Percentiles rank a stretch among this genome's conserved stretches.
Conservation (phyloP, 2,797 vertebrate genomes). For the Vireo griseus region DNA sequence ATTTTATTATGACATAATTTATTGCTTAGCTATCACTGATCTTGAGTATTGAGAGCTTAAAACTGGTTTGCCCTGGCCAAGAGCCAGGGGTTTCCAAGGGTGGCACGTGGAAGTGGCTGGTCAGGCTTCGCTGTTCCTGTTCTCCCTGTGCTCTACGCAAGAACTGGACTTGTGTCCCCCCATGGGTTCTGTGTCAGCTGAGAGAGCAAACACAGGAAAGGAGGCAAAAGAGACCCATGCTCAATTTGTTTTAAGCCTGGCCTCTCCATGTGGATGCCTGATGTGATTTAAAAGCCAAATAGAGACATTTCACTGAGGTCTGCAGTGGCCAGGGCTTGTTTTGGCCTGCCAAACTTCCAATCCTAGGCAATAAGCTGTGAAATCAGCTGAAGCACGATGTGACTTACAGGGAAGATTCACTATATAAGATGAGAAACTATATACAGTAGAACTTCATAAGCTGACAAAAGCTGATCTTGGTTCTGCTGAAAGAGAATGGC, state of each 20-base stretch:
- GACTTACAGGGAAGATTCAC: background rate
- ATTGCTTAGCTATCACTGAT: background rate
- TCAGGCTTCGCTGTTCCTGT: background rate
- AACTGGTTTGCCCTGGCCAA: background rate
- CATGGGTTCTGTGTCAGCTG: background rate
- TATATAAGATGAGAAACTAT: background rate
- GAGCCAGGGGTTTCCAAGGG: background rate
- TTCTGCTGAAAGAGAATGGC: background rate
- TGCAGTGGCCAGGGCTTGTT: background rate
- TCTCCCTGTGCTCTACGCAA: background rate
- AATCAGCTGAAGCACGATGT: background rate
- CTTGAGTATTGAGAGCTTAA: background rate
- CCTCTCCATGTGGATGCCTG: background rate
- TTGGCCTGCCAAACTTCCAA: background rate
- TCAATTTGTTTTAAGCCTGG: background rate
- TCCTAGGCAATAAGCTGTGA: background rate
- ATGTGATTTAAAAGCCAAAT: background rate
- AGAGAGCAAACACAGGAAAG: background rate
- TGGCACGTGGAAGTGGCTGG: fast-evolving
- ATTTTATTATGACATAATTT: background rate
- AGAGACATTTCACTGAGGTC: background rate
- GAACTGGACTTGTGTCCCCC: background rate
- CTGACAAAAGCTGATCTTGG: background rate
- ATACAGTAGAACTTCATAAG: background rate
- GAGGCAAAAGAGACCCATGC: background rate